These are phyloP conservation scores for Pteruthius melanotis DNA, from an alignment of 2,113 vertebrate genomes.

Conservation along the genomic window DNA sequence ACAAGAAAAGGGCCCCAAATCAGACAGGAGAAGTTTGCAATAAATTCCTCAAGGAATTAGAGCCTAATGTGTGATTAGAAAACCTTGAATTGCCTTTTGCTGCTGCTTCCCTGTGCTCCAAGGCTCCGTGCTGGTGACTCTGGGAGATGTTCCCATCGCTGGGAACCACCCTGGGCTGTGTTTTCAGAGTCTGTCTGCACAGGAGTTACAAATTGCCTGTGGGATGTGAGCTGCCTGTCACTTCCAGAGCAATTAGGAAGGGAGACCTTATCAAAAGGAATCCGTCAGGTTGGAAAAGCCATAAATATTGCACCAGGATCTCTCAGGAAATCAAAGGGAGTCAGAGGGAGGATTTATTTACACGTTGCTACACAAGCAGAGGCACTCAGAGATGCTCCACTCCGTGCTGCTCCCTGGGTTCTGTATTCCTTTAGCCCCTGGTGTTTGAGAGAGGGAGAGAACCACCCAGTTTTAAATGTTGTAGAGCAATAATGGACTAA, in stretches of 20 bases:
- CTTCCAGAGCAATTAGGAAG: slow-evolving; percentile 71
- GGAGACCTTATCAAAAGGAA: slow-evolving; percentile 70
- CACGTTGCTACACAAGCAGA: neutral
- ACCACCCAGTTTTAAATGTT: neutral
- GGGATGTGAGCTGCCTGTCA: slow-evolving; percentile 64
- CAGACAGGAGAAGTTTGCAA: neutral
- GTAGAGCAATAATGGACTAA: accelerated
- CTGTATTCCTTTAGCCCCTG: neutral
- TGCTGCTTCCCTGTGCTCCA: neutral
- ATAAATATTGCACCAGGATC: slow-evolving; percentile 65
- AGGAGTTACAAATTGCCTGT: slow-evolving; percentile 63
- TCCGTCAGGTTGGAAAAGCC: slow-evolving; percentile 52
- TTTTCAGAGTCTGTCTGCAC: slow-evolving; percentile 52
- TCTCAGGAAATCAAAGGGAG: slow-evolving; percentile 61
- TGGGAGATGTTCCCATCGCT: neutral
- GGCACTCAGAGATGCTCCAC: slow-evolving; percentile 14
- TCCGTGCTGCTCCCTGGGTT: neutral
- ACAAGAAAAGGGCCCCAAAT: neutral
- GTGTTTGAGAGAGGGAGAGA: neutral
- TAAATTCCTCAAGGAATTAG: neutral
- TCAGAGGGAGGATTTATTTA: neutral
- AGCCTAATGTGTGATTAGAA: neutral
- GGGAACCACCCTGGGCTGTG: slow-evolving; percentile 2
- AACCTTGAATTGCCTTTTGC: neutral
- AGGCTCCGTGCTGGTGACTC: neutral